A percentile compares a stretch with the other conserved stretches of the same genome.
Evolutionary conservation across 2,113 vertebrate species (phyloP).

Genomic region (Ondatra zibethicus): DNA sequence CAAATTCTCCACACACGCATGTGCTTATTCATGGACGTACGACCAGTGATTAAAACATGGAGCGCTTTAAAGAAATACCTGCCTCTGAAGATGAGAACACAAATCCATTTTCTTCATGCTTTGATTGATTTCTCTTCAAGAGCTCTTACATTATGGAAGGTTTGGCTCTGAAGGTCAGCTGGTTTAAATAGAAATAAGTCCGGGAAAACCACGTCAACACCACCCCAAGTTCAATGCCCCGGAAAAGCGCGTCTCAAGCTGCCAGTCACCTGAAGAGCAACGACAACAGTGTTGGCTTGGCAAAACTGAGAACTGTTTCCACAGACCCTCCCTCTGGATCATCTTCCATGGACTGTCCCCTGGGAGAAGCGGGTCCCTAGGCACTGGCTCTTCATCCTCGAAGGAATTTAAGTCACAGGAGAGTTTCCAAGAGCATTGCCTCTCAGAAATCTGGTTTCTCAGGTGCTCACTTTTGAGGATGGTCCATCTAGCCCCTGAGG

Average conservation of each 20-base stretch:
- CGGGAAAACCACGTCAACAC: constrained; percentile 25
- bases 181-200: constrained; percentile 58
- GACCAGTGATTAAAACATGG: background rate
- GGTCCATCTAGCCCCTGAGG: background rate
- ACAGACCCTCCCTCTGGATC: background rate
- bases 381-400: background rate
- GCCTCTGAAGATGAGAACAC: background rate
- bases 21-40: rapidly evolving
- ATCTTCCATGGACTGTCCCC: background rate
- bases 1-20: rapidly evolving
- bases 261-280: background rate
- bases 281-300: background rate
- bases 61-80: background rate
- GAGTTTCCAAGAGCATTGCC: background rate
- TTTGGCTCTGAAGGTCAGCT: constrained; percentile 8
- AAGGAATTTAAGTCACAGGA: background rate
- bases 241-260: background rate
- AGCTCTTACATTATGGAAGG: background rate
- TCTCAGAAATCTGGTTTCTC: background rate
- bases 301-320: background rate
- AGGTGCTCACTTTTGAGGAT: background rate
- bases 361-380: background rate
- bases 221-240: background rate
- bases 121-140: constrained; percentile 25
- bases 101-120: constrained; percentile 33